These are phyloP conservation scores for Gallinago nigripennis DNA, from an alignment of 2,797 vertebrate species.

Conservation along the genomic window DNA sequence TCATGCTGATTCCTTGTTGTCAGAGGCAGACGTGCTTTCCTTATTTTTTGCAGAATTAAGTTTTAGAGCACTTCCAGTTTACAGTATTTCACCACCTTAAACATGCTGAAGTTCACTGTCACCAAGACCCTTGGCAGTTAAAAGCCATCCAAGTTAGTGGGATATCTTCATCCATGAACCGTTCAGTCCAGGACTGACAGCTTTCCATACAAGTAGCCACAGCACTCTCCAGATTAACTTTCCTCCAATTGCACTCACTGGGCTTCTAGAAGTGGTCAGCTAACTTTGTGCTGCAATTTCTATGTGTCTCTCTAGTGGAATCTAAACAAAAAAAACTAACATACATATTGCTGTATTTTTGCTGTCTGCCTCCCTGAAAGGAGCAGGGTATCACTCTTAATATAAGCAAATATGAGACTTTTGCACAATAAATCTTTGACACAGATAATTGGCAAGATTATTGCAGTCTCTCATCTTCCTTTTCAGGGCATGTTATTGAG, in stretches of 20 bases:
- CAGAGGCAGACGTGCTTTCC: not conserved
- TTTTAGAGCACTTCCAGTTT: not conserved
- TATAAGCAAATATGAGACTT: conserved; percentile 39
- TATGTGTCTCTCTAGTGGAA: not conserved
- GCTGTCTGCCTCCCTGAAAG: not conserved
- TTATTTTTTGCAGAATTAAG: not conserved
- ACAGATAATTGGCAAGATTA: conserved; percentile 43
- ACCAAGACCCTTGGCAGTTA: not conserved
- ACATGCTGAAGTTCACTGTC: not conserved
- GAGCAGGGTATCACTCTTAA: conserved; percentile 21
- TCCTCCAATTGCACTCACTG: not conserved
- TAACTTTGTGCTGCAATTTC: not conserved
- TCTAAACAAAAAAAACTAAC: not conserved
- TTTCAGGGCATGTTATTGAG: conserved; percentile 57
- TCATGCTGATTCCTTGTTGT: not conserved
- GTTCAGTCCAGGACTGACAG: not conserved
- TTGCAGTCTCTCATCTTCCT: conserved; percentile 55
- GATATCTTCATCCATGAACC: not conserved
- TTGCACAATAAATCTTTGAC: conserved; percentile 49
- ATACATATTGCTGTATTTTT: conserved; percentile 11
- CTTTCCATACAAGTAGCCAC: not conserved
- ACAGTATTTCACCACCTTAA: not conserved
- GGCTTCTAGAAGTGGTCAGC: not conserved
- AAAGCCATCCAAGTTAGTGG: not conserved
- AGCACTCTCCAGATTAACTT: not conserved